Percentiles rank a stretch among this genome's conserved stretches.
phyloP scores from a whole-genome alignment of 2,113 vertebrate genomes.

The Campylorhamphus procurvoides region DNA sequence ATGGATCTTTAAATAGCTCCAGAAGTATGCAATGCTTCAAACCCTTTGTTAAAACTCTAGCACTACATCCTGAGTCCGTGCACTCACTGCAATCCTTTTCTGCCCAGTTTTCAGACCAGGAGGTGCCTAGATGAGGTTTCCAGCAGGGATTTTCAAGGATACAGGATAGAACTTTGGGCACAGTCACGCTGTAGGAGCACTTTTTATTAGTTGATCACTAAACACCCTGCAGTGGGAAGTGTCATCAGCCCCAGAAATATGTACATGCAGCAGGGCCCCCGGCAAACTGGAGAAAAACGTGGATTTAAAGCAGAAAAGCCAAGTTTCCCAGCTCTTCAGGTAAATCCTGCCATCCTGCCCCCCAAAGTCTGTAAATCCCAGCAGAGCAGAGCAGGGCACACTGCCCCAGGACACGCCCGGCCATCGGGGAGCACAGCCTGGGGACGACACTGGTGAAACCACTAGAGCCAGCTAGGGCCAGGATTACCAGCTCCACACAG shows the following conservation, averaged over 20 bases:
- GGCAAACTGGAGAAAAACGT: background rate
- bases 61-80: background rate
- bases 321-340: background rate
- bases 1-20: background rate
- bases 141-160: background rate
- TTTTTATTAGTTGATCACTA: background rate
- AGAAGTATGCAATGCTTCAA: background rate
- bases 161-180: background rate
- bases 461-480: background rate
- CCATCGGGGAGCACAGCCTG: too few species aligned
- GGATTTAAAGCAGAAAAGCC: background rate
- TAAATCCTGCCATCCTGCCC: background rate
- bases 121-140: background rate
- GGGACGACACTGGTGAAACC: too few species aligned
- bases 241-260: background rate
- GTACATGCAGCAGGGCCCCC: background rate
- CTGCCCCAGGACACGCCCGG: too few species aligned
- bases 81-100: background rate
- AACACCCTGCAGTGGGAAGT: background rate
- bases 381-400: background rate
- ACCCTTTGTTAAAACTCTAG: background rate
- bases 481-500: background rate
- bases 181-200: rapidly evolving
- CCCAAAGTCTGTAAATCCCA: background rate
- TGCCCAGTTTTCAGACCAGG: background rate